Evolutionary conservation across 2,113 vertebrate genomes (phyloP).

Genomic region (Mastomys natalensis): DNA sequence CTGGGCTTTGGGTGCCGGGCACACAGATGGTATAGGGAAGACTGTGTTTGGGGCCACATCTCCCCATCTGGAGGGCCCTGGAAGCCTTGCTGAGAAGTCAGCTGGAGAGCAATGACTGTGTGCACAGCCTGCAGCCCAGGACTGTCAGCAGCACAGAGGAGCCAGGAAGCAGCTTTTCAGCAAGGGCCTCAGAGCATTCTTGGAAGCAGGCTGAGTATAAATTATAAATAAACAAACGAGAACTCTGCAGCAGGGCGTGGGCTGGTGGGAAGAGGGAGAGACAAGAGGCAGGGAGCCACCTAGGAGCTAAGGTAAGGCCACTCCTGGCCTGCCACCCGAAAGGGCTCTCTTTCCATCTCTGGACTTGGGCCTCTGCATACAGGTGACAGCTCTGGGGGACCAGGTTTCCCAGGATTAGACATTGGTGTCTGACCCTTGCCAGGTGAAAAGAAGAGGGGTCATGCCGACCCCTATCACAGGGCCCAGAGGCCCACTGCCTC

Average conservation of each 20-base stretch:
- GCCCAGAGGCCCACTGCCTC: neutral
- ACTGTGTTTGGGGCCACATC: neutral
- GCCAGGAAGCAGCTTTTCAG: slow-evolving; percentile 70
- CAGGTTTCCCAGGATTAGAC: neutral
- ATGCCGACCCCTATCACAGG: accelerated
- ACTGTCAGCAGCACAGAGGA: neutral
- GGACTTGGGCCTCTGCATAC: neutral
- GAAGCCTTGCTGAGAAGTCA: neutral
- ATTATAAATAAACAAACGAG: slow-evolving; percentile 76
- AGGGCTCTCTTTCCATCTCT: neutral
- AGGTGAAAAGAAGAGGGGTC: neutral
- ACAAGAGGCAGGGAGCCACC: neutral
- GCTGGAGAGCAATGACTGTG: neutral
- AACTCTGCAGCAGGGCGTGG: slow-evolving; percentile 53
- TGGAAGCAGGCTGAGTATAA: slow-evolving; percentile 73
- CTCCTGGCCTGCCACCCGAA: neutral
- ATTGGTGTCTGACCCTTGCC: neutral
- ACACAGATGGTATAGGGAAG: accelerated
- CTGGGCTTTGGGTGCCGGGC: neutral
- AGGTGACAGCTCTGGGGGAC: neutral
- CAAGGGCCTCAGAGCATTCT: slow-evolving; percentile 62
- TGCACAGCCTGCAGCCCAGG: neutral
- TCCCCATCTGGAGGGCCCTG: neutral
- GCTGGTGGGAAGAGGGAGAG: neutral
- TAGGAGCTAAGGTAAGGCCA: neutral